A percentile compares a stretch with the other conserved stretches of the same genome.
Evolutionary conservation across 1,140 invertebrate genomes (phyloP).

Genomic region (Hormaphis cornu): DNA sequence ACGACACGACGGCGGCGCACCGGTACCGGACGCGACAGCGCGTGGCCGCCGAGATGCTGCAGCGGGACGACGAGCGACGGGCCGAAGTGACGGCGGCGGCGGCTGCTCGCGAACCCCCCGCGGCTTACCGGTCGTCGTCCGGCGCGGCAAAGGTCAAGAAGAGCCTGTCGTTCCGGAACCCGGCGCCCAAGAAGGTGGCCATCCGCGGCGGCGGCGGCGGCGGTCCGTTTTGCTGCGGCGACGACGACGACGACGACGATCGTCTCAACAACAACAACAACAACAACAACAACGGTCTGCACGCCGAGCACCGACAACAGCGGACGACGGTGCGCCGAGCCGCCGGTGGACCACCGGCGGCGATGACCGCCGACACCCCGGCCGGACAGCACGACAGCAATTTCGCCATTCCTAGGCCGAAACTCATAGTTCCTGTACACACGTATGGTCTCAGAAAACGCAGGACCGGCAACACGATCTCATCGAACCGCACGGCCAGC

Average conservation of each 20-base stretch:
- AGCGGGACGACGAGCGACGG: constrained; percentile 15
- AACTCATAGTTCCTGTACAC: constrained; percentile 75
- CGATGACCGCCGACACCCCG: not conserved
- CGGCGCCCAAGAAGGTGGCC: constrained; percentile 4
- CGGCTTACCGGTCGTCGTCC: not conserved
- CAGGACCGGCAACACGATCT: constrained; percentile 57
- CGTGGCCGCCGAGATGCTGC: constrained; percentile 10
- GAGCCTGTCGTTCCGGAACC: constrained; percentile 6
- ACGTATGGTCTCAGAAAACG: constrained; percentile 67
- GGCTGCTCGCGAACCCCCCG: not conserved
- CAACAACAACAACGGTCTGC: not conserved
- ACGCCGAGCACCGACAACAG: no score
- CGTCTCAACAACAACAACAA: not conserved
- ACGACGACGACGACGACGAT: not conserved
- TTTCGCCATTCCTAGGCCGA: constrained; percentile 70
- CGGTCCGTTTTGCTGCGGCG: not conserved
- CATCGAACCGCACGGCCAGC: constrained; percentile 42
- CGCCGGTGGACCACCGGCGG: not conserved
- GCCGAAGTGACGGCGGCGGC: not conserved
- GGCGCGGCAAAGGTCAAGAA: constrained; percentile 14
- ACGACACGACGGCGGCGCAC: not conserved
- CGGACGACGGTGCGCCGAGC: no score
- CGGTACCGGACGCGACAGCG: constrained; percentile 11
- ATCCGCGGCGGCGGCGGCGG: not conserved
- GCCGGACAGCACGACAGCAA: not conserved